Conservation (phyloP, 1,140 invertebrate species). For the Drosophila saltans region DNA sequence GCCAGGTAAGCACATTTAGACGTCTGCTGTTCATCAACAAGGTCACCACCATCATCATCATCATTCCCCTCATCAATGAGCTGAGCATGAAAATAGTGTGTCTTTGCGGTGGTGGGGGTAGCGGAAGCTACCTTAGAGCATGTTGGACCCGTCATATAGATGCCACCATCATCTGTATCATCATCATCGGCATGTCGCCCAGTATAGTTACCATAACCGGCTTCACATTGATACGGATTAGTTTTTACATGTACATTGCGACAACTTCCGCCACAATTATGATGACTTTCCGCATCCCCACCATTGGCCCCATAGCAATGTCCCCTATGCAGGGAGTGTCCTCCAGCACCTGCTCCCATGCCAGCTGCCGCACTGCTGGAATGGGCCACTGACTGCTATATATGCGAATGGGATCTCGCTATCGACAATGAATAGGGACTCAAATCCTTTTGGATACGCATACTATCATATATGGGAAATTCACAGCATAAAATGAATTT, state of each 20-base stretch:
- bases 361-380: constrained; percentile 66
- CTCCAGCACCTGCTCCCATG: constrained; percentile 57
- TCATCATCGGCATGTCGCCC: constrained; percentile 64
- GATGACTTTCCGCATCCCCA: constrained; percentile 75
- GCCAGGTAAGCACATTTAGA: constrained; percentile 65
- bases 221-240: constrained; percentile 79
- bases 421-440: constrained; percentile 90
- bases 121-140: constrained; percentile 27
- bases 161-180: constrained; percentile 74
- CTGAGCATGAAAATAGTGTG: constrained; percentile 54
- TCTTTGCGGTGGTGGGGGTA: not conserved
- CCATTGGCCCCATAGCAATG: constrained; percentile 79
- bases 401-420: constrained; percentile 90
- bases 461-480: constrained; percentile 92
- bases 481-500: constrained; percentile 94
- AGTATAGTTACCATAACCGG: constrained; percentile 73
- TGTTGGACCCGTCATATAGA: constrained; percentile 67
- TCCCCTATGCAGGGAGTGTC: constrained; percentile 66
- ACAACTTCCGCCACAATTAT: constrained; percentile 77
- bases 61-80: not conserved
- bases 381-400: constrained; percentile 84
- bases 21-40: constrained; percentile 3
- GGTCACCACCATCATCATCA: constrained; percentile 14
- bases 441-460: constrained; percentile 87
- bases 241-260: constrained; percentile 77